Conservation (phyloP, 2,888 invertebrate genomes). For the Meghimatium bilineatum region DNA sequence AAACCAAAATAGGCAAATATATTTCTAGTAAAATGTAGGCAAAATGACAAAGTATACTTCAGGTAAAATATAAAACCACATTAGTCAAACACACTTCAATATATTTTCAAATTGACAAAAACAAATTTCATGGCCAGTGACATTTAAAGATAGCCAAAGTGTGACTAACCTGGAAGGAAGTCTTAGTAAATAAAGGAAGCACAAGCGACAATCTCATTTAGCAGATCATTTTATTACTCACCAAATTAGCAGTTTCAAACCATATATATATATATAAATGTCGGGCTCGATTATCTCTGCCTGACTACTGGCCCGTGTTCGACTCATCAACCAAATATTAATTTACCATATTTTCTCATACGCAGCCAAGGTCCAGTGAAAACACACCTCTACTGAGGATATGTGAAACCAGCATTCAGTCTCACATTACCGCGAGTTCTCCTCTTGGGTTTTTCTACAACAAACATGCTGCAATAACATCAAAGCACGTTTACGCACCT, state of each 20-base stretch:
- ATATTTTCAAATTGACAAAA: no score
- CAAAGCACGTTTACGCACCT: background rate
- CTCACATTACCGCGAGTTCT: background rate
- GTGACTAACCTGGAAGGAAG: no score
- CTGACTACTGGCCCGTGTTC: background rate
- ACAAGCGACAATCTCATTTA: no score
- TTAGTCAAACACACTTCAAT: no score
- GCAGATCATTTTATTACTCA: background rate
- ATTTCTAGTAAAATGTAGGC: no score
- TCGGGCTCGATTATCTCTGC: background rate
- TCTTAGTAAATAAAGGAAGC: no score
- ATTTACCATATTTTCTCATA: background rate
- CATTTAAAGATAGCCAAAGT: no score
- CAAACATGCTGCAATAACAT: background rate
- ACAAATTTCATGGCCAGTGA: no score
- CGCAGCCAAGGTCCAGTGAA: background rate
- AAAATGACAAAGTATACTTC: no score
- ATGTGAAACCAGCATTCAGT: background rate
- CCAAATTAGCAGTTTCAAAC: background rate
- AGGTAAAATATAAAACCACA: no score
- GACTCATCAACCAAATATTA: background rate
- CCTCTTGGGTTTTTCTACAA: background rate
- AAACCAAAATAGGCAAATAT: no score
- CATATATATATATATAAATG: background rate
- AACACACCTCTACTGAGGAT: background rate